Conservation (phyloP, 2,797 vertebrate species). For the Acipenser oxyrinchus region DNA sequence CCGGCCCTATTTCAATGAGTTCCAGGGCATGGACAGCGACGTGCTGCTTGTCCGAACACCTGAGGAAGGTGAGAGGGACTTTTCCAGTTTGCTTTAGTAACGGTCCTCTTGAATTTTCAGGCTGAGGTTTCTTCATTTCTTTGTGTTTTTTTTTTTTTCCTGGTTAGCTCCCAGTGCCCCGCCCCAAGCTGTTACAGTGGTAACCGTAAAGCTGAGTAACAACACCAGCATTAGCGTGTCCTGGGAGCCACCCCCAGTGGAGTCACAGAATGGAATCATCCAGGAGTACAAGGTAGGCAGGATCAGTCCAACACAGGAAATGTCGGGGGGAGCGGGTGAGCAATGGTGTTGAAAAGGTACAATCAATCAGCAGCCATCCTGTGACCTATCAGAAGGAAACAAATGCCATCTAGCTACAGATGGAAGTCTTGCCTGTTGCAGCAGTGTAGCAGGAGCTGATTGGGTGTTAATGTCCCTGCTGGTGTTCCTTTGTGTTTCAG, state of each 20-base stretch:
- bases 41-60: slow-evolving; percentile 60
- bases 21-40: slow-evolving; percentile 80
- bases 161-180: slow-evolving; percentile 78
- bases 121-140: not conserved
- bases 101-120: not conserved
- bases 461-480: not conserved
- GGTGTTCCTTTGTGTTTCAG: slow-evolving; percentile 37
- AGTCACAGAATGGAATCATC: slow-evolving; percentile 84
- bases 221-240: slow-evolving; percentile 79
- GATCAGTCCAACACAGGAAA: not conserved
- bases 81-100: too few relatives aligned
- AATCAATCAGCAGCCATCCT: slow-evolving; percentile 6
- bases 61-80: slow-evolving; percentile 72
- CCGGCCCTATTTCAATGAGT: slow-evolving; percentile 80
- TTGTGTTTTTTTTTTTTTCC: slow-evolving; percentile 13
- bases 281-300: slow-evolving; percentile 78
- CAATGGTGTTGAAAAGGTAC: slow-evolving; percentile 6
- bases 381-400: not conserved
- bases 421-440: not conserved
- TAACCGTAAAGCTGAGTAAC: slow-evolving; percentile 66
- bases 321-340: not conserved
- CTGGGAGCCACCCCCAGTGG: slow-evolving; percentile 82
- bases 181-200: slow-evolving; percentile 74
- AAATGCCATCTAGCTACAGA: not conserved
- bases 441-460: not conserved